Percentiles rank a stretch among this genome's conserved stretches.
These are phyloP conservation scores for Drosophila rellima DNA, from an alignment of 2,888 invertebrate genomes.

Conservation along the genomic window DNA sequence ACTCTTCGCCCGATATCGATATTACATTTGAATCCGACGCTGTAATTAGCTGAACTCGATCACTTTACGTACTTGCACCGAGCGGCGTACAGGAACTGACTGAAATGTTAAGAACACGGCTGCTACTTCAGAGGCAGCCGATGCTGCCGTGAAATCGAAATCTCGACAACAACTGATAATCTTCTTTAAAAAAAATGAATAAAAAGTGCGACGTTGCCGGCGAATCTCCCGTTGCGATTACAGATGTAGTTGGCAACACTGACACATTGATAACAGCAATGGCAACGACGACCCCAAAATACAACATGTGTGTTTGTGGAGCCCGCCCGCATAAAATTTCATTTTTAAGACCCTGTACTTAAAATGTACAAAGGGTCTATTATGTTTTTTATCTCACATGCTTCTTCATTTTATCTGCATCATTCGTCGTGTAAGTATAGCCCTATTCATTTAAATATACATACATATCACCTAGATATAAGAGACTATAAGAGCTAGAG, in stretches of 20 bases:
- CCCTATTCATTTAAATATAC: background rate
- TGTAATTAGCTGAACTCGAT: slow-evolving; percentile 34
- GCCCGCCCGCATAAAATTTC: slow-evolving; percentile 72
- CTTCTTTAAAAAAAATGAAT: slow-evolving; percentile 45
- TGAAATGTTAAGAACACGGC: slow-evolving; percentile 48
- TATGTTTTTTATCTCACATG: no score
- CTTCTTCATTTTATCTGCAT: no score
- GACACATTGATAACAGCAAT: slow-evolving; percentile 42
- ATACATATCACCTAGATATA: background rate
- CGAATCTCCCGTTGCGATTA: slow-evolving; percentile 17
- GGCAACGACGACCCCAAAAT: slow-evolving; percentile 24
- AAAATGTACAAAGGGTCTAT: background rate
- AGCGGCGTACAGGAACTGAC: slow-evolving; percentile 78
- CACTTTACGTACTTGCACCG: slow-evolving; percentile 62
- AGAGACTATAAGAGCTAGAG: background rate
- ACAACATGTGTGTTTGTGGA: slow-evolving; percentile 13
- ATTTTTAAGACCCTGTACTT: slow-evolving; percentile 19
- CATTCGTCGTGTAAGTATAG: no score
- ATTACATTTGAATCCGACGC: slow-evolving; percentile 25
- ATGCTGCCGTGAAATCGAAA: slow-evolving; percentile 69
- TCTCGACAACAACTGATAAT: slow-evolving; percentile 79
- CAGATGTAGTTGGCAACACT: slow-evolving; percentile 18
- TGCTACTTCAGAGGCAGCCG: slow-evolving; percentile 41
- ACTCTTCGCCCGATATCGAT: slow-evolving; percentile 52
- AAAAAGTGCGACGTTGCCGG: slow-evolving; percentile 58